Evolutionary conservation across 2,888 invertebrate genomes (phyloP), one percentile per base, ranked within the genome.

Genomic region (Pheosia gnoma): DNA sequence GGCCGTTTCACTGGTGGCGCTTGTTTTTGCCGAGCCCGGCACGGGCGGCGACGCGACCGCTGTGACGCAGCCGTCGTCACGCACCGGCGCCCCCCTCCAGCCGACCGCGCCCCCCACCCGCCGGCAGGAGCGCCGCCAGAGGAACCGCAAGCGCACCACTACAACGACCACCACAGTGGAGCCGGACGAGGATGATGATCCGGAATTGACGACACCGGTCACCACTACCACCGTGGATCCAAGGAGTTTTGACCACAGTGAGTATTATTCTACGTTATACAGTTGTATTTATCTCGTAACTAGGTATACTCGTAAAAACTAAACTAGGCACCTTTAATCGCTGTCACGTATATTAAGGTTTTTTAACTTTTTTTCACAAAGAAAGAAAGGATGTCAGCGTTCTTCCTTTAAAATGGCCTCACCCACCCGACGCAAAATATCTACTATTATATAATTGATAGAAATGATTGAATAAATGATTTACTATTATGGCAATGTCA

Each of bases 1-100:
- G 9, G 83, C 84, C 84, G 83, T 87, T 71, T 91, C 90, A 88
- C 91, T 93, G 83, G 92, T 93, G 93, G 92, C 93, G 85, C 82
- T 91, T 69, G 91, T 77, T 77, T 69, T 87, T 53, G 90, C 90
- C 77, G 91, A 91, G 36, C 78, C 86, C 11, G 84, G 82, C 68
- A 69, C 74, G 39, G 84, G 77, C 66, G 71, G 78, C 59, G 76
- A 70, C 64, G 71, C 77, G 7, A 63, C 73, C 5, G 64, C 70
- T 4, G 65, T 72, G 37, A 70, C 60, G 77, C 57, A 10, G 58
- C 63, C 70, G 66, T 59, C 51, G 65, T 58, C 61, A 66, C 43
- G 37, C 5, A 55, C 55, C 9, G 39, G 39, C 55, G 5, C 55
- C 38, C 55, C 55, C 38, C 55, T 55, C 39, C 38, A 72, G 76